A percentile compares a stretch with the other conserved stretches of the same genome.
These are phyloP conservation scores for Oreocharis arfaki DNA, from an alignment of 2,113 vertebrate genomes.

Conservation along the genomic window DNA sequence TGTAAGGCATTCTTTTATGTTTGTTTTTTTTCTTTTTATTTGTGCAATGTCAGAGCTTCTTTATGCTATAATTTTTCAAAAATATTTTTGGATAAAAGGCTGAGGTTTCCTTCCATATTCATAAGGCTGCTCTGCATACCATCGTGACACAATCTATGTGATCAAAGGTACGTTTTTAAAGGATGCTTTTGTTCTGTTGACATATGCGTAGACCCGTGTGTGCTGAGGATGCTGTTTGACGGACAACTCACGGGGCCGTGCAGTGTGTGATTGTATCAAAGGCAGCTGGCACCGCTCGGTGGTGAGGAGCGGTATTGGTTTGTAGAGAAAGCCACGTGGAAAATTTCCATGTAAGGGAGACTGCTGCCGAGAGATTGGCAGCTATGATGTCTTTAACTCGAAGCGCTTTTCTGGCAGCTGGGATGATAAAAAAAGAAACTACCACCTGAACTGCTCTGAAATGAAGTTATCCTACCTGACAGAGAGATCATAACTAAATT, in stretches of 20 bases:
- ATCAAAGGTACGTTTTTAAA: conserved; percentile 9
- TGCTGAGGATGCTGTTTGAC: neutral
- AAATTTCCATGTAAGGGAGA: conserved; percentile 44
- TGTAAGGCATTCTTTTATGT: neutral
- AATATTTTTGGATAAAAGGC: conserved; percentile 16
- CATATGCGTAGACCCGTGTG: neutral
- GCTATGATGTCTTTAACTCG: neutral
- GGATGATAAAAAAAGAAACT: neutral
- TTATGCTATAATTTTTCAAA: neutral
- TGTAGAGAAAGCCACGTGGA: neutral
- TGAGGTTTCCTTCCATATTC: neutral
- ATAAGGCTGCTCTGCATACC: neutral
- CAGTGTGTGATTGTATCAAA: neutral
- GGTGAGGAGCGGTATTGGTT: neutral
- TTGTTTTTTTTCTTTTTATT: neutral
- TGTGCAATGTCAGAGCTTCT: neutral
- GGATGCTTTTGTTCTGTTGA: neutral
- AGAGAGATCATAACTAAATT: neutral
- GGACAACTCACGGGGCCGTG: neutral
- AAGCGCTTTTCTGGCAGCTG: neutral
- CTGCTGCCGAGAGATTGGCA: neutral
- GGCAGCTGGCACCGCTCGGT: conserved; percentile 22
- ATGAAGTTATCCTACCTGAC: neutral
- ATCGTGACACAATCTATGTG: neutral
- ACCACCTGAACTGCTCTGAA: neutral